Percentiles rank a stretch among this genome's conserved stretches.
Conservation (phyloP, 2,888 invertebrate species). For the Labia minor region DNA sequence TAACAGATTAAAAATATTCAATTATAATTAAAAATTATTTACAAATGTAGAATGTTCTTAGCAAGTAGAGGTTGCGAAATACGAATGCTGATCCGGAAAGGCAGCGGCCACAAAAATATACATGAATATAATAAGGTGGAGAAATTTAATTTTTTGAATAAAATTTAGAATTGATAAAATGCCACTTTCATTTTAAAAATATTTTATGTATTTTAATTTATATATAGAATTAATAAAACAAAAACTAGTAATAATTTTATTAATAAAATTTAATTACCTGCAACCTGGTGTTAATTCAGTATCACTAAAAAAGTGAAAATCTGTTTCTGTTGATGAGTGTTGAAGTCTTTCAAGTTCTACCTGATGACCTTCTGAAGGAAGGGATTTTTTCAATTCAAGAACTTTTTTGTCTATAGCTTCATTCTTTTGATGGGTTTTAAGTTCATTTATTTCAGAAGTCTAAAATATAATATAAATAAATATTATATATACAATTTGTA, state of each 20-base stretch:
- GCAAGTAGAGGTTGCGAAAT: not conserved
- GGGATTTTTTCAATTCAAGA: not conserved
- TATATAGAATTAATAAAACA: too few relatives aligned
- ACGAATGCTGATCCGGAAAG: not conserved
- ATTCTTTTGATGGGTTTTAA: slow-evolving; percentile 14
- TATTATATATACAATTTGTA: too few relatives aligned
- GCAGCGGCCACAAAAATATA: slow-evolving; percentile 13
- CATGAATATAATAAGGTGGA: too few relatives aligned
- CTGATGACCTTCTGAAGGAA: not conserved
- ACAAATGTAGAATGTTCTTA: not conserved
- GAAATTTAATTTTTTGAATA: too few relatives aligned
- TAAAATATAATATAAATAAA: too few relatives aligned
- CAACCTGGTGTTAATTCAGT: slow-evolving; percentile 67
- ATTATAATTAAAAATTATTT: not conserved
- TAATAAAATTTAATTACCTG: slow-evolving; percentile 40
- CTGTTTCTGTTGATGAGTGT: slow-evolving; percentile 40
- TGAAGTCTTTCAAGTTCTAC: slow-evolving; percentile 25
- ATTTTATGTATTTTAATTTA: too few relatives aligned
- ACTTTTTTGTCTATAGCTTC: slow-evolving; percentile 3
- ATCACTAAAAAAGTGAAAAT: slow-evolving; percentile 87
- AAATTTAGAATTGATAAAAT: too few relatives aligned
- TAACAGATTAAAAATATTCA: slow-evolving; percentile 17
- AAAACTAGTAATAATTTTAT: too few relatives aligned
- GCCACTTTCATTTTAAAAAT: too few relatives aligned
- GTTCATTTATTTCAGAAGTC: too few relatives aligned